Evolutionary conservation across 2,797 vertebrate species (phyloP).

Genomic region (Crenichthys baileyi): DNA sequence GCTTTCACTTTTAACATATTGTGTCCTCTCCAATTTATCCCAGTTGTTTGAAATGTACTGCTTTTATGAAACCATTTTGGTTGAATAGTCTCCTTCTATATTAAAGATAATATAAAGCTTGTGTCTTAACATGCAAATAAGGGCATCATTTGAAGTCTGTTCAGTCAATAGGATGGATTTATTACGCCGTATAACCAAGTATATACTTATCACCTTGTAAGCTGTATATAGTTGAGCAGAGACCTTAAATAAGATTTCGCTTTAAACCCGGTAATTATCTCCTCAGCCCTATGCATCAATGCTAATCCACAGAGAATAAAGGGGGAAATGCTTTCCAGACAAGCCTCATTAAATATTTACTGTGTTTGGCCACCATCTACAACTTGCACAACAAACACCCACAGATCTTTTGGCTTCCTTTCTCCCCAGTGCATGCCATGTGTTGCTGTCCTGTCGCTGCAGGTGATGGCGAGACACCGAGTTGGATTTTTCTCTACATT

Average conservation of each 20-base stretch:
- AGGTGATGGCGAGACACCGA: conserved; percentile 14
- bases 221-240: conserved; percentile 24
- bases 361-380: conserved; percentile 72
- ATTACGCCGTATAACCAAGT: conserved; percentile 13
- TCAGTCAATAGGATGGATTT: conserved; percentile 22
- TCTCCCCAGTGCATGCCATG: conserved; percentile 22
- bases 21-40: conserved; percentile 10
- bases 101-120: conserved; percentile 5
- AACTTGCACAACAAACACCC: conserved; percentile 69
- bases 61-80: conserved; percentile 9
- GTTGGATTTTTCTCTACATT: conserved; percentile 13
- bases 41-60: not conserved
- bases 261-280: conserved; percentile 73
- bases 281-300: conserved; percentile 64
- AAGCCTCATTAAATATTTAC: conserved; percentile 77
- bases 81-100: not conserved
- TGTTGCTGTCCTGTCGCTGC: conserved; percentile 31
- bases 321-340: conserved; percentile 66
- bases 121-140: conserved; percentile 6
- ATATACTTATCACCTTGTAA: conserved; percentile 34
- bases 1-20: conserved; percentile 1
- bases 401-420: conserved; percentile 48
- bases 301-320: conserved; percentile 61
- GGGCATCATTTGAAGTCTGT: conserved; percentile 6
- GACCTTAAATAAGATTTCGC: conserved; percentile 65